Base-by-base conservation (phyloP, 53 echinoderm and acorn worm genomes). In the Zoroaster sp. region DNA sequence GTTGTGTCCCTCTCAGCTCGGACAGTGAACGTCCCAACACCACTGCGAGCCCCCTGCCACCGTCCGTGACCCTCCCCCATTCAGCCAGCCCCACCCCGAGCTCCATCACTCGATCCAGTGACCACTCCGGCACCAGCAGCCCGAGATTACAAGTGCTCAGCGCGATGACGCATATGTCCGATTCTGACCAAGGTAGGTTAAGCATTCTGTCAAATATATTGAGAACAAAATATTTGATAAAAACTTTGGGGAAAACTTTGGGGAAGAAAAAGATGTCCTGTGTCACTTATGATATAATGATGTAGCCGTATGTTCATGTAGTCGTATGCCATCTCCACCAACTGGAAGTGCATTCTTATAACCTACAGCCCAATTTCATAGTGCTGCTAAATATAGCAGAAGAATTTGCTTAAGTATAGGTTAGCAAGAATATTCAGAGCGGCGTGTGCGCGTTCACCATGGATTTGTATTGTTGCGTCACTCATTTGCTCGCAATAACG, bases 111-210 rank as follows among this genome's bases (percentile, higher is more conserved):
- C 65, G 72, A 4, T 68, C 88, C 40, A 80, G 69, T 17, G 90
- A 88, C 36, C 74, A 35, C 35, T 82, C 88, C n/a, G 33, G 83
- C 69, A 81, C 91, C 13, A 80, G 80, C 70, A 91, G 91, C 36
- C 94, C 94, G 2, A 88, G 91, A 33, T 85, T 88, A 6, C 85
- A 59, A 15, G 75, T 45, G 9, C 7, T 59, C 10, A 69, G 72
- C 21, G 69, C 21, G 20, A n/a, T 93, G 15, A 35, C 75, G 6
- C 93, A 93, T 23, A 87, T 93, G 4, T 91, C 93, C 14, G 96
- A 96, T 52, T 96, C 96, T 2, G 96, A 96, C 44, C 96, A 93
- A 93, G 96, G 96, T 96, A 59, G 31, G 75, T 40, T 45, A 18
- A 17, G 18, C 6, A 25, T 8, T 25, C 7, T 10, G 8, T 11